Evolutionary conservation across 2,113 vertebrate genomes (phyloP), one percentile per base, ranked within the genome.

Genomic region (Chlorodrepanis virens): DNA sequence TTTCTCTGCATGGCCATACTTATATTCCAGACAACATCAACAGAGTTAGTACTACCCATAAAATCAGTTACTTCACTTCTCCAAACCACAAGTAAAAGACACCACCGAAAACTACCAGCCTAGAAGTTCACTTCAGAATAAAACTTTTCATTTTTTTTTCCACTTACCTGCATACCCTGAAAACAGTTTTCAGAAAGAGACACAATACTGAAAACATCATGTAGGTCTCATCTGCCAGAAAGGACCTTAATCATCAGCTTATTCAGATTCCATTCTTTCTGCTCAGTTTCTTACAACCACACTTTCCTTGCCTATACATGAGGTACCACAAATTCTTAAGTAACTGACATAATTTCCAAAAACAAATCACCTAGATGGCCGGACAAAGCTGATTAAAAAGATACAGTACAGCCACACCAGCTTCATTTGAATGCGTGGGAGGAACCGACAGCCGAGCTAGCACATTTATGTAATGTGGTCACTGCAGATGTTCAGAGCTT

Each of bases 401-500:
- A 93, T 89, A 92, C 45, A 76, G 87, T 20, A 59, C 64, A 94
- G 53, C 89, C 89, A 64, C 3, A 56, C 7, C 57, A 61, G 77
- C 81, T 84, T 84, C 74, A 87, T 84, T 53, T 72, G 77, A 89
- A 89, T 50, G 89, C 14, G 74, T 93, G 83, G 95, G 93, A 93
- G 79, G 91, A 82, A n/a, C 21, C 0, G 15, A 53, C n/a, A 10
- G 6, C 7, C 31, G n/a, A 91, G 87, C 91, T 94, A 96, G 76
- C 42, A 40, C 89, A 17, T 85, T 96, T 91, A 79, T 79, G 89
- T 94, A 96, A 96, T 76, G 78, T 74, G 94, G 89, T 87, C 87
- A 77, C 91, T 91, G 89, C 91, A 96, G 95, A 95, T 87, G 93
- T 96, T 96, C 89, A 79, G 70, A 65, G 29, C 77, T 92, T 68